phyloP scores from a whole-genome alignment of 2,113 vertebrate species.

The Gymnobelideus leadbeateri region DNA sequence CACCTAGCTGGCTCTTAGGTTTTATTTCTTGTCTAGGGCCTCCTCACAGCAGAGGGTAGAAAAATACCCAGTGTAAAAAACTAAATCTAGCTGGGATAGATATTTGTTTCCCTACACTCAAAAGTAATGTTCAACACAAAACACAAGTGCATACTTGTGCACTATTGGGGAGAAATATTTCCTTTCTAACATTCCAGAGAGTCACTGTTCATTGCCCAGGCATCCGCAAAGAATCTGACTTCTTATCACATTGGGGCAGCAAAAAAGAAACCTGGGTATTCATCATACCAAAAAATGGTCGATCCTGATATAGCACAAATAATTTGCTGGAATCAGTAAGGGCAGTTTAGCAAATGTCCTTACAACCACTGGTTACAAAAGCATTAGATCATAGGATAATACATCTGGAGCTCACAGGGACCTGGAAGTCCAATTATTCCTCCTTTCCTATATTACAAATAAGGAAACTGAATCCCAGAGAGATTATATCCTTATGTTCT shows the following conservation, averaged over 20 bases:
- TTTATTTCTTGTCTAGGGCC: neutral
- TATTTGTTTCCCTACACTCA: neutral
- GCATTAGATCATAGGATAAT: neutral
- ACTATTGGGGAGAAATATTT: neutral
- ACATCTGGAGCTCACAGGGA: neutral
- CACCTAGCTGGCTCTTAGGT: neutral
- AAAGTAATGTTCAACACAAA: neutral
- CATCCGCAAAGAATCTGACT: neutral
- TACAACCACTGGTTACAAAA: neutral
- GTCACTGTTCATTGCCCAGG: neutral
- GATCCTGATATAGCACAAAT: neutral
- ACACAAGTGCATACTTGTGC: neutral
- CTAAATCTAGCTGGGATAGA: neutral
- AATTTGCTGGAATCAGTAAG: neutral
- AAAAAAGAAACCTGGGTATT: neutral
- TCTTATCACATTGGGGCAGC: neutral
- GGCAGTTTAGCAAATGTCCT: neutral
- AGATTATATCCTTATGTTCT: neutral
- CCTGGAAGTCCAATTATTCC: neutral
- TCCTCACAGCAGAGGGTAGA: neutral
- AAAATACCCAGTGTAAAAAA: neutral
- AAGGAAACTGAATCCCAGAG: neutral
- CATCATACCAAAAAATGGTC: neutral
- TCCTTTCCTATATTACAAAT: neutral
- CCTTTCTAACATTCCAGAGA: neutral